Percentiles rank a stretch among this genome's conserved stretches.
These are phyloP conservation scores for Anniella stebbinsi DNA, from an alignment of 2,797 vertebrate species.

Conservation along the genomic window DNA sequence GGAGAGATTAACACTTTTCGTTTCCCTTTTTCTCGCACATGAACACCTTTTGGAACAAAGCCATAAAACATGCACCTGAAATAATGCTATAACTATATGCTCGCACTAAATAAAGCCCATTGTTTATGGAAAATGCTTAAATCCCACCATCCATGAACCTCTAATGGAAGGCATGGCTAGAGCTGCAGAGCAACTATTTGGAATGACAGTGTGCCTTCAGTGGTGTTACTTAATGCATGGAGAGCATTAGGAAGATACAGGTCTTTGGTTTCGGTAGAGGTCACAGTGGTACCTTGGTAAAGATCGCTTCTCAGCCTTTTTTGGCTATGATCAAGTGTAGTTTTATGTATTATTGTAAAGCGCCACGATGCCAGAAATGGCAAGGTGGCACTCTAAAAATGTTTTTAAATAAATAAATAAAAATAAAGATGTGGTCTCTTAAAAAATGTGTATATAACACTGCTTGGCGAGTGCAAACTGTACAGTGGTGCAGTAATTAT, in stretches of 20 bases:
- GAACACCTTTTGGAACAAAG: not conserved
- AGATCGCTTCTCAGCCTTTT: no score
- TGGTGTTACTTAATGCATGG: not conserved
- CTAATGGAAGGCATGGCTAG: not conserved
- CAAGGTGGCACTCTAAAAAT: no score
- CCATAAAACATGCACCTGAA: not conserved
- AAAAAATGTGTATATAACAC: slow-evolving; percentile 25
- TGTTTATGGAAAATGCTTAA: not conserved
- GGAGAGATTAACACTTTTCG: no score
- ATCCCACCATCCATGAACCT: not conserved
- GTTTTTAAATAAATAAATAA: no score
- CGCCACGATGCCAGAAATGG: no score
- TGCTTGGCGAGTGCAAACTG: slow-evolving; percentile 46
- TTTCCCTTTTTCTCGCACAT: not conserved
- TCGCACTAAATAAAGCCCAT: not conserved
- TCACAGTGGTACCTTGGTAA: not conserved
- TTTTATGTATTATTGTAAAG: no score
- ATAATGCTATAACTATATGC: not conserved
- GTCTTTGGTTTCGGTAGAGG: not conserved
- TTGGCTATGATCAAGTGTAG: no score
- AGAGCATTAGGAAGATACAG: no score
- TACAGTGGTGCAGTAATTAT: not conserved
- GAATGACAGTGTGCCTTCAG: not conserved
- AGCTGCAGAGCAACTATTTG: not conserved
- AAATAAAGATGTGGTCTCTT: not conserved